Evolutionary conservation across 2,888 invertebrate genomes (phyloP), one percentile per base, ranked within the genome.

Genomic region (Timandra comae): DNA sequence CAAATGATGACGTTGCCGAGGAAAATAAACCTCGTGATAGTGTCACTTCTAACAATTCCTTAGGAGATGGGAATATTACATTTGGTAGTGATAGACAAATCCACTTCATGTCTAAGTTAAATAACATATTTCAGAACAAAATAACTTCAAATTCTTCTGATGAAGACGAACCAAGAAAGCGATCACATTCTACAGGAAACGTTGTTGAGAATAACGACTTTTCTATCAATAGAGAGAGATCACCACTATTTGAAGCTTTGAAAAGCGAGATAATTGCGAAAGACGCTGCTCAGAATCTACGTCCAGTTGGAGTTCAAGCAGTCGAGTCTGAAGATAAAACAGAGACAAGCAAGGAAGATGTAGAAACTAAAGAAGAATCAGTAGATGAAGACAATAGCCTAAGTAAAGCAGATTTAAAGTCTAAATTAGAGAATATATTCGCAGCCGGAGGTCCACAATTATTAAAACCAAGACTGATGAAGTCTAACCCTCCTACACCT

Each of bases 101-200:
- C 29, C 54, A 67, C 43, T 84, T 86, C 30, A 80, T 82, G 77
- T 72, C 75, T 0, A 86, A 84, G 54, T 47, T 86, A 19, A 77
- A 78, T 12, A 62, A 67, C 24, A 66, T 86, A 43, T 79, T 79
- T 28, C 76, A 81, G 46, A 78, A 58, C 22, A 71, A 77, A 57
- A 73, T 76, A 29, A 43, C 52, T n/a, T n/a, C n/a, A n/a, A n/a
- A n/a, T n/a, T n/a, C n/a, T 2, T 55, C 49, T 19, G 76, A 74
- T 21, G 72, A 62, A 0, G 72, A 74, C 7, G 71, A 73, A 29
- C 64, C 64, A 9, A 63, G 66, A 36, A 65, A 53, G 41, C 58
- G 82, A 35, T 85, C 84, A 1, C 70, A 76, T 44, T 82, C 85
- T 1, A 72, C 74, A 0, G 78, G 79, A 0, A 73, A 78, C 35